Evolutionary conservation across 2,113 vertebrate species (phyloP).

Genomic region (Microtus richardsoni): DNA sequence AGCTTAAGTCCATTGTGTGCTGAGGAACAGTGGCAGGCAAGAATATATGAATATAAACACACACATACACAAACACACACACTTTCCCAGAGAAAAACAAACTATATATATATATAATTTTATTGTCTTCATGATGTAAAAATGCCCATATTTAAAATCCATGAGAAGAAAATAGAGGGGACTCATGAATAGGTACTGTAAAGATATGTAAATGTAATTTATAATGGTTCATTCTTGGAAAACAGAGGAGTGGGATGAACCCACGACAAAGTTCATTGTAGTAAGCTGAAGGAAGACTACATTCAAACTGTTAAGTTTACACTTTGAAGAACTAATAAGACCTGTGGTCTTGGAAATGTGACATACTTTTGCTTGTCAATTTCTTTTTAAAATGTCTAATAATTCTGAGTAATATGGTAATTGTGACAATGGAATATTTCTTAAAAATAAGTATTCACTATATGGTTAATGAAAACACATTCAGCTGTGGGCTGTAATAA

Average conservation of each 20-base stretch:
- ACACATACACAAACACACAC: not conserved
- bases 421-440: not conserved
- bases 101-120: not conserved
- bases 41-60: rapidly evolving
- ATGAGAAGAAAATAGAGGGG: not conserved
- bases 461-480: not conserved
- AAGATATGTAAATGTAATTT: not conserved
- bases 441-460: not conserved
- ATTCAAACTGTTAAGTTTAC: not conserved
- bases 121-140: conserved; percentile 21
- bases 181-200: not conserved
- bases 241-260: not conserved
- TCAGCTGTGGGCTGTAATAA: not conserved
- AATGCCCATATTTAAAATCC: not conserved
- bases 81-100: not conserved
- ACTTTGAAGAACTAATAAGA: not conserved
- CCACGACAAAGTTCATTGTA: rapidly evolving
- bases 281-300: not conserved
- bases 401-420: not conserved
- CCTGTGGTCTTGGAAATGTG: rapidly evolving
- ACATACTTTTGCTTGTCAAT: not conserved
- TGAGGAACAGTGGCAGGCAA: not conserved
- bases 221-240: not conserved
- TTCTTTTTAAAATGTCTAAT: not conserved
- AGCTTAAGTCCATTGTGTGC: not conserved